A percentile compares a stretch with the other conserved stretches of the same genome.
These are phyloP conservation scores for Solenopsis invicta DNA, from an alignment of 1,140 invertebrate species.

Conservation along the genomic window DNA sequence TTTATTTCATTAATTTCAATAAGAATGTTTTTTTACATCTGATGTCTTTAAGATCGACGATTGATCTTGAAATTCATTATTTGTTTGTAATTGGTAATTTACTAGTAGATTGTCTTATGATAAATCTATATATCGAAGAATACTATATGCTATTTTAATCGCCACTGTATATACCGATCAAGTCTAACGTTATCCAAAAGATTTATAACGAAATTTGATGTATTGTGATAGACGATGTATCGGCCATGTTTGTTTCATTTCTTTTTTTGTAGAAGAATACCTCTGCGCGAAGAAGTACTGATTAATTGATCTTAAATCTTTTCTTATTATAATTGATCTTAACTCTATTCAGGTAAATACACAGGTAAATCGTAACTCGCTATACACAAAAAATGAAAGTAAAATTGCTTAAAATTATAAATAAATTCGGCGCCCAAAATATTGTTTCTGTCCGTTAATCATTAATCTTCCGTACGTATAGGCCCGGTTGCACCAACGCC, in stretches of 20 bases:
- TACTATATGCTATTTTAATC: neutral
- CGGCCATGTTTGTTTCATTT: neutral
- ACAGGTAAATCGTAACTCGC: slow-evolving; percentile 43
- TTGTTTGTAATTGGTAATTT: neutral
- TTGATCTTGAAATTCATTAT: neutral
- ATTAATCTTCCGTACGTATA: slow-evolving; percentile 32
- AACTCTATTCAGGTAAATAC: slow-evolving; percentile 44
- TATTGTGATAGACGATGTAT: slow-evolving; percentile 24
- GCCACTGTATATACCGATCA: slow-evolving; percentile 34
- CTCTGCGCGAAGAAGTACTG: slow-evolving; percentile 22
- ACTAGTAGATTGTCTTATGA: slow-evolving; percentile 34
- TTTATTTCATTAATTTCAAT: slow-evolving; percentile 15
- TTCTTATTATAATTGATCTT: slow-evolving; percentile 16
- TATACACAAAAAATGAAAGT: slow-evolving; percentile 50
- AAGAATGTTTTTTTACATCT: neutral
- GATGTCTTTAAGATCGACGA: slow-evolving; percentile 12
- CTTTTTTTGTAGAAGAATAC: slow-evolving; percentile 37
- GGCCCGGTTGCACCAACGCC: slow-evolving; percentile 19
- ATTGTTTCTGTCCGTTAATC: neutral
- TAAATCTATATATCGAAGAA: slow-evolving; percentile 44
- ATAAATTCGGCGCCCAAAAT: slow-evolving; percentile 29
- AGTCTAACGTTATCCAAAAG: slow-evolving; percentile 12
- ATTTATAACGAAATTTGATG: slow-evolving; percentile 41
- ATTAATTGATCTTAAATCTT: neutral
- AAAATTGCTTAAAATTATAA: slow-evolving; percentile 26